A percentile compares a stretch with the other conserved stretches of the same genome.
These are phyloP conservation scores for Microctenopoma lineatum DNA, from an alignment of 2,797 vertebrate genomes.

Conservation along the genomic window DNA sequence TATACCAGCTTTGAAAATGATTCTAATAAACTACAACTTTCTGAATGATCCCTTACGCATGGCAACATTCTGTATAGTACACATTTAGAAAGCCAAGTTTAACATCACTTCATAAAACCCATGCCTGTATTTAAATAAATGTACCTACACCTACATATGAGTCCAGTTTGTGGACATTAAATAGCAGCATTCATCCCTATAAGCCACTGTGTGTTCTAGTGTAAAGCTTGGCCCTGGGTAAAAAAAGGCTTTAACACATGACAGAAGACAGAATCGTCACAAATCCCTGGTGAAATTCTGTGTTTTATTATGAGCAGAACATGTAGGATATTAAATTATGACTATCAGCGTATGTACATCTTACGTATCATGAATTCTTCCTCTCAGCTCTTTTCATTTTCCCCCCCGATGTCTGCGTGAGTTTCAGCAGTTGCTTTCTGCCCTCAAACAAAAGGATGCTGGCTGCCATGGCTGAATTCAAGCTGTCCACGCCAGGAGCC, in stretches of 20 bases:
- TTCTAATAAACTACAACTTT: too few species aligned
- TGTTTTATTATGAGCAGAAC: slow-evolving; percentile 30
- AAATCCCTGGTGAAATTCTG: not conserved
- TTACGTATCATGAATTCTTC: slow-evolving; percentile 19
- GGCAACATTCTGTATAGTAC: too few species aligned
- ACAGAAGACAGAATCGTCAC: not conserved
- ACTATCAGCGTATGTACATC: not conserved
- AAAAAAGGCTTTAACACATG: too few species aligned
- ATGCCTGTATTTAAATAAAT: too few species aligned
- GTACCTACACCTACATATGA: too few species aligned
- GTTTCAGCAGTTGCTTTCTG: slow-evolving; percentile 85
- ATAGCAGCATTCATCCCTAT: too few species aligned
- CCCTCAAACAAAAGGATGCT: slow-evolving; percentile 94
- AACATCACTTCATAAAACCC: not conserved
- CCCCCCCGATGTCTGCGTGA: slow-evolving; percentile 46
- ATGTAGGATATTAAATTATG: not conserved
- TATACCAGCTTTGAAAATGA: too few species aligned
- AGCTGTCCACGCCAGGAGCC: slow-evolving; percentile 86
- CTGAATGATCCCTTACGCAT: too few species aligned
- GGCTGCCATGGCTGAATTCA: slow-evolving; percentile 93
- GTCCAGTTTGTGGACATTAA: too few species aligned
- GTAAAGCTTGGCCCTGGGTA: too few species aligned
- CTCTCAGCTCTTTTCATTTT: slow-evolving; percentile 22
- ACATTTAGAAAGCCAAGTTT: too few species aligned
- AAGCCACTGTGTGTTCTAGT: too few species aligned